Evolutionary conservation across 2,888 invertebrate genomes (phyloP).

Genomic region (Hirtodrosophila duncani): DNA sequence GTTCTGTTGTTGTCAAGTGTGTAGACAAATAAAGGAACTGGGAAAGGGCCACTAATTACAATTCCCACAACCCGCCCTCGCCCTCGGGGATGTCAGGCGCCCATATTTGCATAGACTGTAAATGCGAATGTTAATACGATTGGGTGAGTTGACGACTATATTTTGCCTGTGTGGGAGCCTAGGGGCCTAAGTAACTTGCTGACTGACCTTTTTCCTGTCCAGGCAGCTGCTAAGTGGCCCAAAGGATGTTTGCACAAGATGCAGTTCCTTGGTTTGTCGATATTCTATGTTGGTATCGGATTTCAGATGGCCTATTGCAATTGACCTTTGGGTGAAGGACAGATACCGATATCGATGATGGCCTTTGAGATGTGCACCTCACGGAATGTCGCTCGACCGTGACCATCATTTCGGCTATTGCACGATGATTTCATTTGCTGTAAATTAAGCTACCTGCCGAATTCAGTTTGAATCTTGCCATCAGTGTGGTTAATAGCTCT

Average conservation of each 20-base stretch:
- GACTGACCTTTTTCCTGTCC: constrained; percentile 30
- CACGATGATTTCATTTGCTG: constrained; percentile 67
- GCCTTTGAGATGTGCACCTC: constrained; percentile 32
- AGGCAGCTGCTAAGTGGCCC: constrained; percentile 22
- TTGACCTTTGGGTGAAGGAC: constrained; percentile 45
- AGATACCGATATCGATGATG: neutral
- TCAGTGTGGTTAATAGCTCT: too few relatives aligned
- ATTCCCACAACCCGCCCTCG: constrained; percentile 44
- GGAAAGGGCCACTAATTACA: constrained; percentile 72
- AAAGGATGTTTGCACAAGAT: constrained; percentile 53
- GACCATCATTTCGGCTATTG: constrained; percentile 41
- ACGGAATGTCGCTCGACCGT: constrained; percentile 52
- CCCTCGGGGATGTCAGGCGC: constrained; percentile 1
- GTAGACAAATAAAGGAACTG: constrained; percentile 66
- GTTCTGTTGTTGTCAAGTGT: constrained; percentile 54
- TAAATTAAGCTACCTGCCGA: constrained; percentile 34
- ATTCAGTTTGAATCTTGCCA: too few relatives aligned
- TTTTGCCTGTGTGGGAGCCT: too few relatives aligned
- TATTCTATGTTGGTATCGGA: constrained; percentile 49
- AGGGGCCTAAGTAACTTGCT: constrained; percentile 29
- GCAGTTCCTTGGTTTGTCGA: constrained; percentile 28
- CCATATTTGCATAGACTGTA: constrained; percentile 42
- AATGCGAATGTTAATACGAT: constrained; percentile 1
- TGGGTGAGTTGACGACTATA: too few relatives aligned
- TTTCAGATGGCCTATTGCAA: constrained; percentile 37